A percentile compares a stretch with the other conserved stretches of the same genome.
Conservation (phyloP, 2,797 vertebrate genomes). For the Huso huso region DNA sequence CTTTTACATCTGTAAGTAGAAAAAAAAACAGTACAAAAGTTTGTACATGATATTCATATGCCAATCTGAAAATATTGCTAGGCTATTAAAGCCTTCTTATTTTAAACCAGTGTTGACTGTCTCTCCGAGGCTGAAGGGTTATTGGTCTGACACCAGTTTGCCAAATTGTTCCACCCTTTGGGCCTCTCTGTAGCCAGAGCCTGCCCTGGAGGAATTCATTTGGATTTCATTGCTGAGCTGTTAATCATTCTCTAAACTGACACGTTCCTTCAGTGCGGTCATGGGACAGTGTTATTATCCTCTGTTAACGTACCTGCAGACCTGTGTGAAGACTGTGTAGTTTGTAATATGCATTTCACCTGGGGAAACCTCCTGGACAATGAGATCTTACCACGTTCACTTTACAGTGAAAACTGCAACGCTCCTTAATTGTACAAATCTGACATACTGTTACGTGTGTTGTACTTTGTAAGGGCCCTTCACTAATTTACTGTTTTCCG, state of each 20-base stretch:
- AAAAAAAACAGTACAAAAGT: background rate
- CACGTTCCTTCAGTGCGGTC: conserved; percentile 29
- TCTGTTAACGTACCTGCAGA: conserved; percentile 26
- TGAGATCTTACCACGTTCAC: background rate
- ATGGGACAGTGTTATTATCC: conserved; percentile 28
- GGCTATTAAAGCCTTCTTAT: conserved; percentile 26
- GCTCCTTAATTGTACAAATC: background rate
- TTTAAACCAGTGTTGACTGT: conserved; percentile 26
- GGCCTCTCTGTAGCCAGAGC: conserved; percentile 47
- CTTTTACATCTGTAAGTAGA: conserved; percentile 30
- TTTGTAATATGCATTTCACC: background rate
- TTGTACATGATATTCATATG: too few species aligned
- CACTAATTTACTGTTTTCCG: too few species aligned
- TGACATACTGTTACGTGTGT: background rate
- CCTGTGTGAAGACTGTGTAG: conserved; percentile 23
- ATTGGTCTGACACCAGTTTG: conserved; percentile 45
- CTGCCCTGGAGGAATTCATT: conserved; percentile 59
- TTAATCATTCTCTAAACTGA: conserved; percentile 49
- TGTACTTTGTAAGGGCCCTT: background rate
- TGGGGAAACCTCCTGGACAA: background rate
- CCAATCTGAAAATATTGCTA: conserved; percentile 1
- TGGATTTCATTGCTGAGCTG: conserved; percentile 58
- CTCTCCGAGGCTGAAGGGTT: conserved; percentile 20
- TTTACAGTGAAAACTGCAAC: background rate
- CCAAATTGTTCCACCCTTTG: conserved; percentile 55